Evolutionary conservation across 2,797 vertebrate genomes (phyloP).

Genomic region (Poeciliopsis gracilis): DNA sequence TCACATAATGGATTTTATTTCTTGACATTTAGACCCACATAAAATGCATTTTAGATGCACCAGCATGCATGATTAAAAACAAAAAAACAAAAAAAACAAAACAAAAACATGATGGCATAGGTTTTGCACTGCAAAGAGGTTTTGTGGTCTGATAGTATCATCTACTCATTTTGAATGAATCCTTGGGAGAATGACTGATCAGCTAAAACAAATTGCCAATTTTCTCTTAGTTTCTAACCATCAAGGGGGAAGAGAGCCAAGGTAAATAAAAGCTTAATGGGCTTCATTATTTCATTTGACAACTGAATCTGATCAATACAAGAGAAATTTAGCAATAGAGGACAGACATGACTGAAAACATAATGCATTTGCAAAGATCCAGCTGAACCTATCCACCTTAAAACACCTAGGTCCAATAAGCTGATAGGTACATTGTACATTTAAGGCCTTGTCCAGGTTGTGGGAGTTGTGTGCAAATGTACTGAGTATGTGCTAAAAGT

Average conservation of each 20-base stretch:
- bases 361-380: neutral
- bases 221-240: neutral
- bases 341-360: neutral
- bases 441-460: neutral
- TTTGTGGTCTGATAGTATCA: neutral
- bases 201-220: neutral
- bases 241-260: neutral
- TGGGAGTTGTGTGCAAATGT: neutral
- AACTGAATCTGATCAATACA: neutral
- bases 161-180: slow-evolving; percentile 1
- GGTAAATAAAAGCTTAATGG: neutral
- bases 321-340: neutral
- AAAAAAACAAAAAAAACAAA: neutral
- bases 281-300: neutral
- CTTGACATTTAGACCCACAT: neutral
- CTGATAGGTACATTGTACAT: neutral
- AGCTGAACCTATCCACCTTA: neutral
- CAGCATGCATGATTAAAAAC: neutral
- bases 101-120: neutral
- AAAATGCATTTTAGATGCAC: neutral
- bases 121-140: neutral
- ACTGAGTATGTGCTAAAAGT: neutral
- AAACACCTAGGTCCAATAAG: neutral
- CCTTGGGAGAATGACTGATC: neutral
- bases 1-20: neutral